Base-by-base conservation (phyloP, 1,140 invertebrate genomes). In the Himalopsyche phryganea region DNA sequence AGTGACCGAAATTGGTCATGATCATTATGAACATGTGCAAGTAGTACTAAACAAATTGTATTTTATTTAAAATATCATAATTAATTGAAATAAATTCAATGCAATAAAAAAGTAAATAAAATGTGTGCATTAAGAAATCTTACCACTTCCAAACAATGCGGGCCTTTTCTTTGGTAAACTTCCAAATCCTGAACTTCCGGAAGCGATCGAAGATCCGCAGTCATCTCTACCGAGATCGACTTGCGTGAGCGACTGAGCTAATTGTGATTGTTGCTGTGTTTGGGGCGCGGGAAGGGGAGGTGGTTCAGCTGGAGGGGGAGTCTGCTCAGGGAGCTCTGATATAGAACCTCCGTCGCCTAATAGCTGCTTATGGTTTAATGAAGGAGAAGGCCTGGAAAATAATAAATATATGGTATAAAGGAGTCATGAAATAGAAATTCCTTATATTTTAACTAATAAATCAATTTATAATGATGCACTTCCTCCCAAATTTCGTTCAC, bases 121-220 rank as follows among this genome's bases (percentile, higher is more conserved):
- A n/a, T n/a, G n/a, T n/a, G n/a, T n/a, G n/a, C n/a, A n/a, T n/a
- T n/a, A n/a, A n/a, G n/a, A n/a, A n/a, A n/a, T n/a, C 51, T 49
- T 40, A 64, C 61, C 61, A 69, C 82, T 80, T 61, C 75, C 68
- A 58, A 84, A 79, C 33, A 84, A 71, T 28, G 77, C 72, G 61
- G 82, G 79, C 74, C 85, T 82, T 71, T 88, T 88, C 68, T 91
- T 88, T 50, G 89, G 86, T 69, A 92, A 80, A 71, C 87, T 90
- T 49, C 89, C 88, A 75, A 91, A 91, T 67, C 89, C 88, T 55
- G 88, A 90, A 71, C 87, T 90, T 55, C 82, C 83, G 60, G 85
- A 88, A 33, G 87, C 86, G 66, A 89, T 85, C 62, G 85, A 87
- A 41, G 87, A 88, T 42, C 79, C 83, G 66, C 80, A 83, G 75